These are phyloP conservation scores for Rhincodon typus DNA, from an alignment of 2,797 vertebrate genomes.

Conservation along the genomic window DNA sequence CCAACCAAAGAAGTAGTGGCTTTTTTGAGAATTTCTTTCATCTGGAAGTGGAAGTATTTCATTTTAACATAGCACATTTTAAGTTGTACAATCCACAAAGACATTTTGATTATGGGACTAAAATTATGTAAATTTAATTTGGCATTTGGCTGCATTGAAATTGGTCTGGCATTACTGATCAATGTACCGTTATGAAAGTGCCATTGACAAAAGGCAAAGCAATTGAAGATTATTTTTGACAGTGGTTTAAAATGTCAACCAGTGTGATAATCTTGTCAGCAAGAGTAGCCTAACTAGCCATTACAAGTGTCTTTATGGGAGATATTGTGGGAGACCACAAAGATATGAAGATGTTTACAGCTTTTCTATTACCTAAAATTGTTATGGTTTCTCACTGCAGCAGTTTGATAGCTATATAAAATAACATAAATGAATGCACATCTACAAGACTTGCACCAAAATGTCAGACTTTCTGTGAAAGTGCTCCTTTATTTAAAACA, in stretches of 20 bases:
- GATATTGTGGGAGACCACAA: conserved; percentile 22
- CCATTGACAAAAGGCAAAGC: not conserved
- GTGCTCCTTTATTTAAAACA: conserved; percentile 23
- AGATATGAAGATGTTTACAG: conserved; percentile 30
- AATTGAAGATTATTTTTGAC: not conserved
- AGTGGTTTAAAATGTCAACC: not conserved
- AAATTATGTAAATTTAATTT: conserved; percentile 19
- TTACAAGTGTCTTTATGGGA: conserved; percentile 22
- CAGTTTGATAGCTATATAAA: conserved; percentile 11
- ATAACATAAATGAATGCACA: conserved; percentile 20
- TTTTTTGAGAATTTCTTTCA: conserved; percentile 2
- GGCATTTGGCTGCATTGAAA: not conserved
- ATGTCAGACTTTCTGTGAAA: conserved; percentile 37
- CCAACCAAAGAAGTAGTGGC: conserved; percentile 25
- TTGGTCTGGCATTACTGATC: not conserved
- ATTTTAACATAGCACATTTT: not conserved
- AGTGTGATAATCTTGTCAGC: not conserved
- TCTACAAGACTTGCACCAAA: conserved; percentile 24
- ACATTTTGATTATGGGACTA: conserved; percentile 9
- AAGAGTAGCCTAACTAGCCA: conserved; percentile 27
- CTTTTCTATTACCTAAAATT: conserved; percentile 28
- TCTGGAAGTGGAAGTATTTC: conserved; percentile 1
- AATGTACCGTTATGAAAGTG: not conserved
- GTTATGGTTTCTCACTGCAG: conserved; percentile 14
- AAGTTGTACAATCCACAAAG: conserved; percentile 15